Base-by-base conservation (phyloP, 2,113 vertebrate genomes). In the Arenaria interpres region DNA sequence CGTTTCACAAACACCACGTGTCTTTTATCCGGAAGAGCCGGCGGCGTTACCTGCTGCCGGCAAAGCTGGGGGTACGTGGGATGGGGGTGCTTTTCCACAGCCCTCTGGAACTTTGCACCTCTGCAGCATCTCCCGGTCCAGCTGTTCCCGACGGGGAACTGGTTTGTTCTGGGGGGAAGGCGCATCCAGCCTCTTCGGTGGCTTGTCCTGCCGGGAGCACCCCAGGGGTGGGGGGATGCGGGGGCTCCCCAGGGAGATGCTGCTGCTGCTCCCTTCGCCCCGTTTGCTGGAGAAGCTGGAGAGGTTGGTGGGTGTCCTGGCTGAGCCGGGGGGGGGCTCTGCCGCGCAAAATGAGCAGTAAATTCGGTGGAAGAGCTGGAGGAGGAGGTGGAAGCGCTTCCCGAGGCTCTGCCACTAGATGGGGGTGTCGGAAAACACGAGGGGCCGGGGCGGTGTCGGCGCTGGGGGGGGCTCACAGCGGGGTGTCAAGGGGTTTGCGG, bases 141-240 rank as follows among this genome's bases (percentile, higher is more conserved):
- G 15, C 43, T 15, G 1, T 6, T 28, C 39, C 62, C 2, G 0
- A 1, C 1, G 10, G 8, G 30, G 1, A 2, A 35, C 67, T 8
- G 73, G 48, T 17, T 17, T 2, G 12, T 4, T 3, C 18, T n/a
- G 73, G 53, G 9, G 32, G 9, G 32, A 43, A 41, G 46, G 25
- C 15, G 5, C 25, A 20, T 41, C 28, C n/a, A 6, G 62, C 46
- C 23, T 7, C 54, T 8, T 5, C 6, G 0, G 4, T 3, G 68
- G 33, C 2, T 0, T 2, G 9, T 32, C 32, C 35, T 11, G 13
- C 39, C 8, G 1, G 56, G 19, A 27, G 54, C 32, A 3, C 3
- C 5, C 9, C 14, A 10, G 27, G 48, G 48, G 3, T 5, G 37
- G 21, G 54, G 21, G 54, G 28, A 16, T 30, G 39, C 23, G 32